phyloP scores from a whole-genome alignment of 2,113 vertebrate genomes.

The mouse (Mus musculus) region GRCm39 chr14:113177501-113178000 shows the following conservation, averaged over 20 bases:
- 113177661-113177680: neutral
- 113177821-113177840: neutral
- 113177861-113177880: neutral
- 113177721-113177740: neutral
- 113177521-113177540: too few species aligned
- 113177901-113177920: neutral
- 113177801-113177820: neutral
- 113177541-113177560: too few species aligned
- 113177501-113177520: too few species aligned
- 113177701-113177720: neutral
- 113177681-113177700: neutral
- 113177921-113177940: neutral
- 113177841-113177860: too few species aligned
- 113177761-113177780: neutral
- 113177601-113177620: too few species aligned
- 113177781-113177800: neutral
- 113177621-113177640: too few species aligned
- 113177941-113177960: neutral
- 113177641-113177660: neutral
- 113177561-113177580: too few species aligned
- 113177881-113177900: neutral
- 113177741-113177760: neutral
- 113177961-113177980: neutral
- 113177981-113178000: neutral
- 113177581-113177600: too few species aligned